phyloP scores from a whole-genome alignment of 2,113 vertebrate species.

The Oncorhynchus mykiss region DNA sequence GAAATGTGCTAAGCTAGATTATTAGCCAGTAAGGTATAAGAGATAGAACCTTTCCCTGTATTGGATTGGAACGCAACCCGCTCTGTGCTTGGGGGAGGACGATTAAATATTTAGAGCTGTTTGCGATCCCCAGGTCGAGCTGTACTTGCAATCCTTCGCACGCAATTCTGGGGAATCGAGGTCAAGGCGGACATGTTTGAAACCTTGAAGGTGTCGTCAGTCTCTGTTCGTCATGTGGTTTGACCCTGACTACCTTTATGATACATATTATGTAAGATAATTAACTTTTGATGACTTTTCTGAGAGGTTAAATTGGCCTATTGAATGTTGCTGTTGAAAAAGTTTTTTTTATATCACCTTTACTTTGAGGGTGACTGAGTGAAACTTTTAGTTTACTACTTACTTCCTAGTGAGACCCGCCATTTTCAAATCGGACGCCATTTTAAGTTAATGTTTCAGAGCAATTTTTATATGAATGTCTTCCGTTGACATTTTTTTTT shows the following conservation, averaged over 20 bases:
- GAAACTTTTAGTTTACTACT: neutral
- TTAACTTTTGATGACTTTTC: neutral
- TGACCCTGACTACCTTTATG: neutral
- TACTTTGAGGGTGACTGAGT: neutral
- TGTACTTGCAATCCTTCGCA: constrained; percentile 73
- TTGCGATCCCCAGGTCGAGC: constrained; percentile 77
- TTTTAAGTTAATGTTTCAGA: no score
- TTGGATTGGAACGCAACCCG: constrained; percentile 77
- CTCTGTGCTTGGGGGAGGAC: constrained; percentile 73
- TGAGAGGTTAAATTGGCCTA: neutral
- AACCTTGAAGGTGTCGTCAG: constrained; percentile 33
- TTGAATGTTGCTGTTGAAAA: neutral
- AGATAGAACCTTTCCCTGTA: constrained; percentile 81
- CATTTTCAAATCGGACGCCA: constrained; percentile 29
- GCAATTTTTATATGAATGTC: neutral
- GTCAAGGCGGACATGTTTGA: constrained; percentile 52
- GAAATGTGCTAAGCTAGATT: constrained; percentile 49
- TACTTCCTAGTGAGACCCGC: neutral
- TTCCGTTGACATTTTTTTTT: neutral
- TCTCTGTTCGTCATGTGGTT: neutral
- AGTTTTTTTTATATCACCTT: neutral
- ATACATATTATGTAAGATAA: neutral
- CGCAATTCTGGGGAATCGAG: constrained; percentile 58
- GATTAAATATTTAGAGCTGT: constrained; percentile 88
- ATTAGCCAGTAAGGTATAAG: constrained; percentile 74